Evolutionary conservation across 1,140 invertebrate species (phyloP).

Genomic region (Sesamia nonagrioides): DNA sequence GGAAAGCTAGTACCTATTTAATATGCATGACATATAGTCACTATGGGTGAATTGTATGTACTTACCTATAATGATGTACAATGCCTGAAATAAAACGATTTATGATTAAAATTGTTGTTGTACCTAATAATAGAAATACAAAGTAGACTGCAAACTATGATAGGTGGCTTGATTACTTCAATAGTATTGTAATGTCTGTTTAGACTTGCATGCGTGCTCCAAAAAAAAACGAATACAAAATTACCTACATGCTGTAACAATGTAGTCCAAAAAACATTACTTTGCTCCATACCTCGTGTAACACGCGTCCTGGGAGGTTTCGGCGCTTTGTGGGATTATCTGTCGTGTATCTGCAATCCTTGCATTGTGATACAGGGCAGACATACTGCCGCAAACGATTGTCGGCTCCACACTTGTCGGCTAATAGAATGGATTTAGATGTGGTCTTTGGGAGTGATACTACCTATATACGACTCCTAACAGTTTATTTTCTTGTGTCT

Average conservation of each 20-base stretch:
- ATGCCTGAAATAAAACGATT: no score
- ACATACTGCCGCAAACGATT: constrained; percentile 41
- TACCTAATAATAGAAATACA: no score
- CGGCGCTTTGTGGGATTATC: constrained; percentile 69
- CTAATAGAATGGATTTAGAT: constrained; percentile 50
- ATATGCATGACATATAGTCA: no score
- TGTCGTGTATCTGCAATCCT: constrained; percentile 51
- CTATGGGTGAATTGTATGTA: no score
- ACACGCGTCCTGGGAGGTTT: constrained; percentile 65
- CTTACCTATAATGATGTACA: no score
- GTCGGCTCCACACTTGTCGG: constrained; percentile 32
- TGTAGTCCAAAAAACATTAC: not conserved
- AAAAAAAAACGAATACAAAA: constrained; percentile 11
- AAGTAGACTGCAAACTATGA: no score
- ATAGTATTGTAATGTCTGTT: no score
- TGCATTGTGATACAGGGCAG: constrained; percentile 41
- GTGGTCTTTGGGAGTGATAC: constrained; percentile 27
- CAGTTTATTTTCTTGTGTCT: no score
- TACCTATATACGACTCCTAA: not conserved
- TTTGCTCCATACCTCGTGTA: not conserved
- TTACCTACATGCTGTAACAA: not conserved
- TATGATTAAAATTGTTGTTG: no score
- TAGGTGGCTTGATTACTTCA: no score
- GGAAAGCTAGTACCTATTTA: no score
- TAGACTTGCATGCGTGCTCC: not conserved